Evolutionary conservation across 1,140 invertebrate genomes (phyloP).

Genomic region (Heliconius hewitsoni): DNA sequence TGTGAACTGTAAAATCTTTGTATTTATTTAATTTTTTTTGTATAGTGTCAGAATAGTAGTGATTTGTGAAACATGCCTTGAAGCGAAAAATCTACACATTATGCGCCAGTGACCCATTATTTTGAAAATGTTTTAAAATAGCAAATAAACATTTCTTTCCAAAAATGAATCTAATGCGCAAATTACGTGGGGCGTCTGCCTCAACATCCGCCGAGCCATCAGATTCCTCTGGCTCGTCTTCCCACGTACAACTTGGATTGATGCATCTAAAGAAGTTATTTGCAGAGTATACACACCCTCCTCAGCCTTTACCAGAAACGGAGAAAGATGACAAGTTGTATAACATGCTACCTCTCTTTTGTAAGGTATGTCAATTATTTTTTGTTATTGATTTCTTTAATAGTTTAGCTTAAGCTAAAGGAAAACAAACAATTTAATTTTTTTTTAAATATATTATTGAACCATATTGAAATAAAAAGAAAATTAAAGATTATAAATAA

Average conservation of each 20-base stretch:
- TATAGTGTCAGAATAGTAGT: conserved; percentile 23
- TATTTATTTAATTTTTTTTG: conserved; percentile 25
- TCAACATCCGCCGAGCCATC: conserved; percentile 66
- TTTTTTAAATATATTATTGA: background rate
- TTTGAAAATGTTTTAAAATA: conserved; percentile 34
- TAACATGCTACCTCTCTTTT: conserved; percentile 98
- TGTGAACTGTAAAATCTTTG: conserved; percentile 19
- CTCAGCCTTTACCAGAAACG: conserved; percentile 88
- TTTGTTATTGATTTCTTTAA: no score
- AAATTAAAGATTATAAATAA: background rate
- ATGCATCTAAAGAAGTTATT: conserved; percentile 98
- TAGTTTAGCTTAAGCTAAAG: no score
- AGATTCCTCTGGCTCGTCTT: conserved; percentile 82
- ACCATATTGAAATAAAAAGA: background rate
- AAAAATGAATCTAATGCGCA: conserved; percentile 92
- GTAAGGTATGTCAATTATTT: conserved; percentile 88
- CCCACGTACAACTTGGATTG: conserved; percentile 93
- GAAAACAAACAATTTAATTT: no score
- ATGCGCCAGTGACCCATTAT: background rate
- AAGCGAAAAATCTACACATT: conserved; percentile 28
- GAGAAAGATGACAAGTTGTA: conserved; percentile 97
- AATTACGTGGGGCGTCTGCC: conserved; percentile 85
- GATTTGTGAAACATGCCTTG: conserved; percentile 29
- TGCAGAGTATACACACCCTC: conserved; percentile 94
- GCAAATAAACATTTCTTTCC: conserved; percentile 16